Conservation (phyloP, 2,888 invertebrate species). For the Petrophora chlorosata region DNA sequence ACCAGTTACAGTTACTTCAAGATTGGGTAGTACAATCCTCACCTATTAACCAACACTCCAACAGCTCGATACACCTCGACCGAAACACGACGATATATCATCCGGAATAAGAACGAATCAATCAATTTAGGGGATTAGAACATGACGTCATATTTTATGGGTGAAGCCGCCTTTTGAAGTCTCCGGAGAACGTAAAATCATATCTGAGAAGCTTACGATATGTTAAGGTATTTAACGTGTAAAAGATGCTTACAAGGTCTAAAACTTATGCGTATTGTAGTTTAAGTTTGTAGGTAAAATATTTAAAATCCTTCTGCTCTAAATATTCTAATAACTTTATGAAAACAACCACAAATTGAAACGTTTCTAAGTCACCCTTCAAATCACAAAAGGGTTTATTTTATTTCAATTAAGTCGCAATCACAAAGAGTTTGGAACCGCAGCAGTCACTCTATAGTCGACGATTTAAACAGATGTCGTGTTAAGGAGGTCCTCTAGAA, state of each 20-base stretch:
- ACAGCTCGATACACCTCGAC: slow-evolving; percentile 47
- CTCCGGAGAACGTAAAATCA: slow-evolving; percentile 12
- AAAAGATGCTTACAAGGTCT: no score
- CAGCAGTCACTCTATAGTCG: slow-evolving; percentile 79
- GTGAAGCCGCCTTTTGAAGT: slow-evolving; percentile 19
- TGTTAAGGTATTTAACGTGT: no score
- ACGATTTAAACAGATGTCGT: slow-evolving; percentile 84
- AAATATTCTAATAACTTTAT: slow-evolving; percentile 20
- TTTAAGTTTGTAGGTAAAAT: no score
- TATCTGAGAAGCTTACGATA: no score
- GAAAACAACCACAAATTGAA: slow-evolving; percentile 46
- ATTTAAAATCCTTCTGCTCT: neutral
- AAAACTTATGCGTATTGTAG: no score
- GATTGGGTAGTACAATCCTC: no score
- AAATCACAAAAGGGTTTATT: slow-evolving; percentile 70
- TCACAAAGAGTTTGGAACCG: slow-evolving; percentile 74
- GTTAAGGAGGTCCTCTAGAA: slow-evolving; percentile 82
- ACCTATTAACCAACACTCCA: slow-evolving; percentile 57
- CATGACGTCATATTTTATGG: slow-evolving; percentile 45
- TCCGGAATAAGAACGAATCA: slow-evolving; percentile 64
- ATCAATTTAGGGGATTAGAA: slow-evolving; percentile 76
- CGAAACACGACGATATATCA: slow-evolving; percentile 70
- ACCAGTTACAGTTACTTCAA: no score
- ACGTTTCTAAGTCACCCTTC: slow-evolving; percentile 49
- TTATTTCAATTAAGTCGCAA: slow-evolving; percentile 80